A percentile compares a stretch with the other conserved stretches of the same genome.
Evolutionary conservation across 2,888 invertebrate genomes (phyloP).

Genomic region (Athalia circularis): DNA sequence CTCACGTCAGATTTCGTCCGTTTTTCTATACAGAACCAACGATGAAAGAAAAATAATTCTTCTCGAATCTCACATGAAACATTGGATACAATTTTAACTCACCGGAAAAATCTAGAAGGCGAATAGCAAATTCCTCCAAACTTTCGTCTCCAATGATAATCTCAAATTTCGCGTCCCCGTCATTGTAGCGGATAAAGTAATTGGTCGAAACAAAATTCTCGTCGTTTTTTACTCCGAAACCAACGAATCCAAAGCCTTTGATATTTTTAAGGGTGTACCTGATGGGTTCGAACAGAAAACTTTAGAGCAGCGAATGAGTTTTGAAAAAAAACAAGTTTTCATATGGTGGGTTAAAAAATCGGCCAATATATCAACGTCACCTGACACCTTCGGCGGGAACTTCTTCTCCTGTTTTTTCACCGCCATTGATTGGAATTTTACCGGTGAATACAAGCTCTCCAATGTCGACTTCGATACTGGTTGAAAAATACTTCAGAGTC

Average conservation of each 20-base stretch:
- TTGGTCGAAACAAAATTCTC: constrained; percentile 6
- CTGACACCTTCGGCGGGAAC: background rate
- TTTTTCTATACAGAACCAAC: background rate
- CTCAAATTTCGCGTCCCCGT: background rate
- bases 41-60: background rate
- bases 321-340: background rate
- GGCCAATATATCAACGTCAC: background rate
- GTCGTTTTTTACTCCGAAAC: background rate
- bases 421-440: background rate
- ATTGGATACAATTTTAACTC: background rate
- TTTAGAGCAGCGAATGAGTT: too few species aligned
- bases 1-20: background rate
- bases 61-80: background rate
- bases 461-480: background rate
- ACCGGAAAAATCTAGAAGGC: background rate
- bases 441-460: constrained; percentile 17
- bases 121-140: background rate
- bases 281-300: too few species aligned
- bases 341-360: background rate
- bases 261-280: constrained; percentile 12
- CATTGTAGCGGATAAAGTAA: constrained; percentile 7
- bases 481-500: constrained; percentile 3
- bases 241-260: constrained; percentile 14
- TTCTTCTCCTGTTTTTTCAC: background rate
- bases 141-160: background rate